These are phyloP conservation scores for Cosmia pyralina DNA, from an alignment of 2,888 invertebrate species.

Conservation along the genomic window DNA sequence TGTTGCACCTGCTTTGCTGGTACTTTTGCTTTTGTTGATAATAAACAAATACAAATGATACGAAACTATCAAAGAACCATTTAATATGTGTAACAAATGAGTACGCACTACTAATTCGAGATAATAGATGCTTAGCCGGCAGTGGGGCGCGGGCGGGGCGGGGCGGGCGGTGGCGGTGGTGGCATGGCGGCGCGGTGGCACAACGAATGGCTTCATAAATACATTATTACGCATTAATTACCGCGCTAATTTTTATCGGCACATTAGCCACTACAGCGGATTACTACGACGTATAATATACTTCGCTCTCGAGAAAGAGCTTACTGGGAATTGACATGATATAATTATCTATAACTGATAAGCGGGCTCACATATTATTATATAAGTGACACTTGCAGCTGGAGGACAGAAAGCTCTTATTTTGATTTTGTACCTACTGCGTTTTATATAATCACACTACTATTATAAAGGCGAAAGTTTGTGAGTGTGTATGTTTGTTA, in stretches of 20 bases:
- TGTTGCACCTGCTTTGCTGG: neutral
- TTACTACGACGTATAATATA: constrained; percentile 11
- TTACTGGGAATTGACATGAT: neutral
- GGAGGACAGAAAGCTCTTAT: neutral
- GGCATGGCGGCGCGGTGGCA: neutral
- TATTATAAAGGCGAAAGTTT: too few species aligned
- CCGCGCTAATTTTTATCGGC: constrained; percentile 33
- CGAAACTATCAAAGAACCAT: constrained; percentile 16
- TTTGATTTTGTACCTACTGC: neutral
- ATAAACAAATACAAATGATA: constrained; percentile 9
- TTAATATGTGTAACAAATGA: constrained; percentile 25
- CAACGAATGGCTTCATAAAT: constrained; percentile 44
- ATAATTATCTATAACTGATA: neutral
- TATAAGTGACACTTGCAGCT: too few species aligned
- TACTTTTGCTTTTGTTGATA: neutral
- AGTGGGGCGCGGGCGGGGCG: neutral
- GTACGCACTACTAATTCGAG: constrained; percentile 18
- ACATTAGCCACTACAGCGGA: constrained; percentile 25
- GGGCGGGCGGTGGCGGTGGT: neutral
- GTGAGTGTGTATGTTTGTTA: too few species aligned
- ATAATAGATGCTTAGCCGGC: constrained; percentile 37
- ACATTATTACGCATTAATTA: constrained; percentile 45
- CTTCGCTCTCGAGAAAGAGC: neutral
- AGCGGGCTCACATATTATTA: too few species aligned
- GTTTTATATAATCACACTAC: too few species aligned